Conservation (phyloP, 1,140 invertebrate genomes). For the Drosophila bocki region DNA sequence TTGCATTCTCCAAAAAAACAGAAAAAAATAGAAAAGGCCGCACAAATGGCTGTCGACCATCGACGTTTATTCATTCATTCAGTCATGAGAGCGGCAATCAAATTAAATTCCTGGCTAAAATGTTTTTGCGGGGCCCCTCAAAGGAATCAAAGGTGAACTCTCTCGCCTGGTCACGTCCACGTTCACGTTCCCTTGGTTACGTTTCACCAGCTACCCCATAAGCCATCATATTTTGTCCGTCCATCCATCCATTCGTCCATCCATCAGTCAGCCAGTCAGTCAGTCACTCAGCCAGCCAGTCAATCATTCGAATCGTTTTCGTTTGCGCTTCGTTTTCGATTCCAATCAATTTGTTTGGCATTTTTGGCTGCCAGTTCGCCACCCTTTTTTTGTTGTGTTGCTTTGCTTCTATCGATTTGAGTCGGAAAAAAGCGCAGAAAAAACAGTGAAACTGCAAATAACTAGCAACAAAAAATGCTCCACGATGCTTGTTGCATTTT, state of each 20-base stretch:
- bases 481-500: slow-evolving; percentile 77
- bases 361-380: slow-evolving; percentile 68
- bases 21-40: slow-evolving; percentile 35
- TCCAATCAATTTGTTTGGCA: slow-evolving; percentile 83
- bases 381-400: neutral
- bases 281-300: slow-evolving; percentile 70
- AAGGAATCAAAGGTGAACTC: slow-evolving; percentile 20
- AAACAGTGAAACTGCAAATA: slow-evolving; percentile 14
- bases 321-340: slow-evolving; percentile 82
- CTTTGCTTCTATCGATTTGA: slow-evolving; percentile 59
- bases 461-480: slow-evolving; percentile 15
- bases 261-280: slow-evolving; percentile 21
- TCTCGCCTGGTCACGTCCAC: neutral
- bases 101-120: slow-evolving; percentile 51
- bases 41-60: slow-evolving; percentile 20
- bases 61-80: slow-evolving; percentile 26
- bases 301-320: slow-evolving; percentile 83
- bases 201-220: slow-evolving; percentile 32
- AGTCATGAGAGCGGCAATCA: slow-evolving; percentile 45
- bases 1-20: slow-evolving; percentile 62
- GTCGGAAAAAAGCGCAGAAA: slow-evolving; percentile 12
- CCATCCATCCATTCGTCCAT: slow-evolving; percentile 25
- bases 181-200: slow-evolving; percentile 23
- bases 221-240: slow-evolving; percentile 50
- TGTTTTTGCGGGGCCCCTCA: slow-evolving; percentile 15